Base-by-base conservation (phyloP, 2,797 vertebrate species). In the Cossypha polioptera region DNA sequence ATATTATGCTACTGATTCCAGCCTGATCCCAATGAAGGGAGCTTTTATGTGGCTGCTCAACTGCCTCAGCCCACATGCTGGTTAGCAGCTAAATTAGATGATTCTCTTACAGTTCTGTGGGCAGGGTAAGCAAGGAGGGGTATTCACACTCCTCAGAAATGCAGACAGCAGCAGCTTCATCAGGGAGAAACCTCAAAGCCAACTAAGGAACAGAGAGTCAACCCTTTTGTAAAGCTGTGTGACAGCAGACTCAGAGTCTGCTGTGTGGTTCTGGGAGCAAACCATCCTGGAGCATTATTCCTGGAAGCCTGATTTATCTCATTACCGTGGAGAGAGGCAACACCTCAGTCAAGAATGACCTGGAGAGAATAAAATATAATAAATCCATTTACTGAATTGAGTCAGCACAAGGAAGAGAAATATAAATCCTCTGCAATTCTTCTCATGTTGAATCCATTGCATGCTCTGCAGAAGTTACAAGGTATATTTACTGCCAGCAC, bases 321-420 rank as follows among this genome's bases (percentile, higher is more conserved):
- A 81, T 57, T 84, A 84, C 86, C 19, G 21, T 59, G 62, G 42
- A 86, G 72, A 90, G 73, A 91, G 58, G 62, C 76, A 96, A 94
- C 88, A 78, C 59, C 71, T 63, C 74, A 66, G 84, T 57, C 74
- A 96, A 91, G 67, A 96, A 91, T 71, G 75, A 85, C 74, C 68
- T 85, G 78, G 61, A 87, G 45, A 86, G 63, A 94, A 85, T 24
- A 36, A 83, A 18, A 81, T 48, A 65, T 40, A 86, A 93, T 57
- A 85, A 82, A 63, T 31, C 61, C 42, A 45, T 76, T 87, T 63
- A 82, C 48, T 87, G 57, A 77, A 57, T 1, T 73, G 20, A 91
- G 35, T 40, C 65, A 89, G 59, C 15, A 84, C 22, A 87, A 63
- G 25, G 43, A 88, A 88, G 74, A 91, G 53, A 84, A 92, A 78